Conservation (phyloP, 2,797 vertebrate species). For the Vipera latastei region DNA sequence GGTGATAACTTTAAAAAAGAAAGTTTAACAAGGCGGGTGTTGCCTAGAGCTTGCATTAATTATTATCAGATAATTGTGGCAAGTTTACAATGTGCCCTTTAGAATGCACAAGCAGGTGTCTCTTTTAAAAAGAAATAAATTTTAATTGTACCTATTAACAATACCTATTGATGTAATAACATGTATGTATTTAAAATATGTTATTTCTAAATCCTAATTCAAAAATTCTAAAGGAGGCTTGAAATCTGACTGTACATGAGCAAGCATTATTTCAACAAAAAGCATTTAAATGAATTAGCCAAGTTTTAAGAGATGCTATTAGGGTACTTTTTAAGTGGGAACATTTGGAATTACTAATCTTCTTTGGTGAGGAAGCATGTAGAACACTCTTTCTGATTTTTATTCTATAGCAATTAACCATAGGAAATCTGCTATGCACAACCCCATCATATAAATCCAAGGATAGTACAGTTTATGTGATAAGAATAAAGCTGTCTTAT, state of each 20-base stretch:
- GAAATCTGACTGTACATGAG: not conserved
- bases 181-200: conserved; percentile 49
- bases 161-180: conserved; percentile 29
- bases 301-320: not conserved
- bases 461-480: not conserved
- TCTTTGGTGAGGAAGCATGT: not conserved
- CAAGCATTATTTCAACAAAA: not conserved
- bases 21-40: conserved; percentile 53
- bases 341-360: rapidly evolving
- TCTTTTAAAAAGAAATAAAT: conserved; percentile 46
- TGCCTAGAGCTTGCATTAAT: conserved; percentile 48
- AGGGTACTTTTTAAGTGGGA: not conserved
- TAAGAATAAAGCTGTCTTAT: not conserved
- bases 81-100: conserved; percentile 45
- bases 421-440: not conserved
- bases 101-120: conserved; percentile 45
- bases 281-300: not conserved
- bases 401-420: not conserved
- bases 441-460: not conserved
- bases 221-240: conserved; percentile 34
- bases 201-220: conserved; percentile 44
- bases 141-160: conserved; percentile 52
- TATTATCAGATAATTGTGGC: conserved; percentile 47
- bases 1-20: not conserved
- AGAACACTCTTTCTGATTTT: not conserved